Conservation (phyloP, 2,888 invertebrate species). For the Nesidiocoris tenuis region DNA sequence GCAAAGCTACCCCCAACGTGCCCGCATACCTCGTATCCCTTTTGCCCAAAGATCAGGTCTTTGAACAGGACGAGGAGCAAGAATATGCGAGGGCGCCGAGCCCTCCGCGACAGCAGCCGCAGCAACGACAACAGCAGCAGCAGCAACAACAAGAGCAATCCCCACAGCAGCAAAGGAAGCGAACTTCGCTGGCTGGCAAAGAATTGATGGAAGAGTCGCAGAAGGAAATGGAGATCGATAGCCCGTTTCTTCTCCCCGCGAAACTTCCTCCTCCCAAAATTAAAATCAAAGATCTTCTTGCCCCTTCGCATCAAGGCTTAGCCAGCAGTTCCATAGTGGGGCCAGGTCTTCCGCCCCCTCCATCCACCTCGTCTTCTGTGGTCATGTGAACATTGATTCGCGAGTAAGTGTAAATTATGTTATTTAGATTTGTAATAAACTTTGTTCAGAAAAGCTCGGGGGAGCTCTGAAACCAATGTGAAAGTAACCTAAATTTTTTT, state of each 20-base stretch:
- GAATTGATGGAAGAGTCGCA: slow-evolving; percentile 55
- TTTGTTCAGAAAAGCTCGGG: too few species aligned
- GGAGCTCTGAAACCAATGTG: too few species aligned
- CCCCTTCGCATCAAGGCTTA: slow-evolving; percentile 4
- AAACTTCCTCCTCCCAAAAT: slow-evolving; percentile 56
- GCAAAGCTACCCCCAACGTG: slow-evolving; percentile 67
- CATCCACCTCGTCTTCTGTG: background rate
- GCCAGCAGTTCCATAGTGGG: background rate
- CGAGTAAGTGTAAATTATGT: too few species aligned
- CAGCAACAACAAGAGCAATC: slow-evolving; percentile 50
- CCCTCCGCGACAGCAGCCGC: background rate
- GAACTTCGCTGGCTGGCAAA: slow-evolving; percentile 50
- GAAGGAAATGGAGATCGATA: slow-evolving; percentile 64
- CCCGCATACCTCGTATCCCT: slow-evolving; percentile 83
- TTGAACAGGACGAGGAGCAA: slow-evolving; percentile 83
- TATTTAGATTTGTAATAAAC: too few species aligned
- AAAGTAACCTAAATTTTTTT: too few species aligned
- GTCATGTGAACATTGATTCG: background rate
- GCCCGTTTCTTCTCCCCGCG: slow-evolving; percentile 67
- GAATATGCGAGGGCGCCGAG: background rate
- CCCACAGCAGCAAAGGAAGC: slow-evolving; percentile 51
- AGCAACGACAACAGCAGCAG: slow-evolving; percentile 47
- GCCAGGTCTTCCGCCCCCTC: background rate
- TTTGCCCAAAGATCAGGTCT: slow-evolving; percentile 90
- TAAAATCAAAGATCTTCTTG: slow-evolving; percentile 49